Conservation (phyloP, 2,888 invertebrate species). For the Harpagoxenus sublaevis region DNA sequence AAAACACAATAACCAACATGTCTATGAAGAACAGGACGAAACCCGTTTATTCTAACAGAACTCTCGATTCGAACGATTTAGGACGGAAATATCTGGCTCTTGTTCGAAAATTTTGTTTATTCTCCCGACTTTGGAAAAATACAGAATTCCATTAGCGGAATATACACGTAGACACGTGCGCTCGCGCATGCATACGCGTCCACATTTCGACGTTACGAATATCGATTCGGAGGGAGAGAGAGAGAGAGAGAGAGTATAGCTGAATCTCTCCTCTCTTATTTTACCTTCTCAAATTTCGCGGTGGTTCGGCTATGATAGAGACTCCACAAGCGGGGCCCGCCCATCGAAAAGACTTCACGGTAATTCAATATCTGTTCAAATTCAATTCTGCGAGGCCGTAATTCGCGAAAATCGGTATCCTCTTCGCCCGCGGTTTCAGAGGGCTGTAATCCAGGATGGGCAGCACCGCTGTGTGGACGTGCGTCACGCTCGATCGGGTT, state of each 20-base stretch:
- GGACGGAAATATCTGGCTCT: neutral
- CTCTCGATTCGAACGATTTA: conserved; percentile 16
- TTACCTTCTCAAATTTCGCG: conserved; percentile 31
- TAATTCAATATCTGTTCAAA: conserved; percentile 64
- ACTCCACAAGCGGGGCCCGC: neutral
- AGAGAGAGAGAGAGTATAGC: neutral
- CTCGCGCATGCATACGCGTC: neutral
- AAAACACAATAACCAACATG: conserved; percentile 51
- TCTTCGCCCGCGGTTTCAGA: conserved; percentile 61
- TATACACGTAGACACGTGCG: neutral
- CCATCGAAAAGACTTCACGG: conserved; percentile 26
- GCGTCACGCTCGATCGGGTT: neutral
- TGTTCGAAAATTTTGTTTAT: conserved; percentile 10
- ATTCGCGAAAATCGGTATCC: conserved; percentile 66
- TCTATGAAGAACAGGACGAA: conserved; percentile 34
- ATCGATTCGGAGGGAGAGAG: conserved; percentile 12
- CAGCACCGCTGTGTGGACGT: conserved; percentile 30
- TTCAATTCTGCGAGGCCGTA: conserved; percentile 61
- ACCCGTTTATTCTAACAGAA: conserved; percentile 33
- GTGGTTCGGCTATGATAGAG: conserved; percentile 2
- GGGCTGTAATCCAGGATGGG: conserved; percentile 66
- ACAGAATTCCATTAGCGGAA: conserved; percentile 18
- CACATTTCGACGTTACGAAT: conserved; percentile 19
- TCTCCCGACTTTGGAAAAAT: neutral
- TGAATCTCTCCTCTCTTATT: conserved; percentile 12